Percentiles rank a stretch among this genome's conserved stretches.
phyloP scores from a whole-genome alignment of 2,888 invertebrate genomes.

The Erebia ligea region DNA sequence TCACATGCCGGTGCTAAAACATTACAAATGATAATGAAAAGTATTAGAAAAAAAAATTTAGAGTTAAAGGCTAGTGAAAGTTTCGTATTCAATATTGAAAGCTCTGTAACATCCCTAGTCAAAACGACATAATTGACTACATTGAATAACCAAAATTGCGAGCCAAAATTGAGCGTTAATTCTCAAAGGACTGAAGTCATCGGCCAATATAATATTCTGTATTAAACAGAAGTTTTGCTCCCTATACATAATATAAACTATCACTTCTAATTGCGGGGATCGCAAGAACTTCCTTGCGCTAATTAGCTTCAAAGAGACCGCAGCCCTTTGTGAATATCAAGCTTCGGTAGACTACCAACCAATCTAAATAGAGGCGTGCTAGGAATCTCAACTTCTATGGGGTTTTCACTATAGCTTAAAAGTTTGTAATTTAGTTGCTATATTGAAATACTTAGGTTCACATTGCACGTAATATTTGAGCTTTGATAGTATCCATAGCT shows the following conservation, averaged over 20 bases:
- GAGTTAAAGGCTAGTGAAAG: background rate
- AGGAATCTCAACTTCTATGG: conserved; percentile 62
- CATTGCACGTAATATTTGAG: conserved; percentile 64
- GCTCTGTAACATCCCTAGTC: conserved; percentile 36
- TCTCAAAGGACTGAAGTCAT: conserved; percentile 24
- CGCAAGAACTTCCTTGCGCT: conserved; percentile 45
- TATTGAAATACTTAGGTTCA: conserved; percentile 52
- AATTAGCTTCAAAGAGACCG: conserved; percentile 80
- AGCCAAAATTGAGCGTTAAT: conserved; percentile 18
- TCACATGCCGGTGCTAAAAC: too few species aligned
- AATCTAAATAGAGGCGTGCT: conserved; percentile 73
- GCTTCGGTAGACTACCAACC: conserved; percentile 71
- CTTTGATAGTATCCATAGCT: conserved; percentile 80
- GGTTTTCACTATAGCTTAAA: conserved; percentile 64
- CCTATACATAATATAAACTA: conserved; percentile 17
- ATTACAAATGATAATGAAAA: too few species aligned
- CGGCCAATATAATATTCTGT: background rate
- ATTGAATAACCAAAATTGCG: conserved; percentile 23
- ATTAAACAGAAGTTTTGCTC: conserved; percentile 1
- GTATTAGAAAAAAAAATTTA: too few species aligned
- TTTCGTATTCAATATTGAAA: conserved; percentile 6
- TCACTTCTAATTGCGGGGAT: conserved; percentile 19
- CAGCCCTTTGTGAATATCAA: conserved; percentile 78
- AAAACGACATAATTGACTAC: conserved; percentile 46
- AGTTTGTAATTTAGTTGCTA: conserved; percentile 69